Conservation (phyloP, 2,797 vertebrate genomes). For the Geotrypetes seraphini region DNA sequence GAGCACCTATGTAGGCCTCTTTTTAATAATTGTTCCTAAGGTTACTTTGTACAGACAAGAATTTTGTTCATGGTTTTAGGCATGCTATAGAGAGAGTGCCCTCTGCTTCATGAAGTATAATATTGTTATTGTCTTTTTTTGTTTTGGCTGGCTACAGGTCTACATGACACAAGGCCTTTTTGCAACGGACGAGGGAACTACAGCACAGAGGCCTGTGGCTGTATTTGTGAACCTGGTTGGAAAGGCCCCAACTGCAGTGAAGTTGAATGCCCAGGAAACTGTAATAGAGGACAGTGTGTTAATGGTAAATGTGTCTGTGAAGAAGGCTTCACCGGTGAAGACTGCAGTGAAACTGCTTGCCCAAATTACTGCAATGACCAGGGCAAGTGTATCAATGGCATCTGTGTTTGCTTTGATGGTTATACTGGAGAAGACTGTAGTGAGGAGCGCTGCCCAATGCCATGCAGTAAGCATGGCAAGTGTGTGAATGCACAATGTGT, state of each 20-base stretch:
- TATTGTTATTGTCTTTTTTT: neutral
- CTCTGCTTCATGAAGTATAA: too few species aligned
- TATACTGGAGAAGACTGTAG: conserved; percentile 77
- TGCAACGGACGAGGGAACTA: conserved; percentile 89
- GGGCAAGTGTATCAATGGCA: conserved; percentile 78
- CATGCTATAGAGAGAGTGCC: too few species aligned
- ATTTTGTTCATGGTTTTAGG: too few species aligned
- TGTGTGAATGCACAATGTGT: conserved; percentile 76
- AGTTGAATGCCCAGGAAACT: conserved; percentile 35
- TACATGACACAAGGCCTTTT: conserved; percentile 74
- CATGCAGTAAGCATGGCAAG: conserved; percentile 71
- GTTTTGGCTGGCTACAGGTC: conserved; percentile 57
- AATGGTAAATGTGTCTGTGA: conserved; percentile 72
- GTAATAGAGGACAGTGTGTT: conserved; percentile 39
- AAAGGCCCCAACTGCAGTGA: conserved; percentile 61
- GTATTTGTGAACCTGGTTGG: conserved; percentile 58
- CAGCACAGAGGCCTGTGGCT: conserved; percentile 62
- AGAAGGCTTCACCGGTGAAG: conserved; percentile 69
- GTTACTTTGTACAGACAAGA: too few species aligned
- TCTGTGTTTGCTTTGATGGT: conserved; percentile 83
- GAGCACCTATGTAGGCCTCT: too few species aligned
- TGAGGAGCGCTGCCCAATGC: conserved; percentile 66
- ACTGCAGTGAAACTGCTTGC: conserved; percentile 79
- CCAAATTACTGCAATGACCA: conserved; percentile 88
- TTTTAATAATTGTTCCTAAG: too few species aligned